Base-by-base conservation (phyloP, 2,888 invertebrate genomes). In the Leucophora obtusa region DNA sequence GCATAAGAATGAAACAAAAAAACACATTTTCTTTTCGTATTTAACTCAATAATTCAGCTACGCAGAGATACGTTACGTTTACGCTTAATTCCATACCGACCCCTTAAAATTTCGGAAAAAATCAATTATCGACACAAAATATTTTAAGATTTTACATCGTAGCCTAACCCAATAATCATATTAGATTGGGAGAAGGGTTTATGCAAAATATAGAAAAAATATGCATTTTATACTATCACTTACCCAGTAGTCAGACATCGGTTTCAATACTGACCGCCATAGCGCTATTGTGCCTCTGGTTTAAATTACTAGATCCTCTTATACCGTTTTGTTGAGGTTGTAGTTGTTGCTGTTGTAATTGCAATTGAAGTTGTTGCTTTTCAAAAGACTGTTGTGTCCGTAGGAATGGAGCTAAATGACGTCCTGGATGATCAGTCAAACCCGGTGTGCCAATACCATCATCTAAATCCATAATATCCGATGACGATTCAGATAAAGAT, bases 191-290 rank as follows among this genome's bases (percentile, higher is more conserved):
- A 6, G 5, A 6, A 28, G 28, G 7, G 28, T 28, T 28, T 28
- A 28, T 28, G 6, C 5, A 28, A 28, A 28, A 28, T 7, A n/a
- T 28, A 7, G 7, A 28, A 28, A 28, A 28, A n/a, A n/a, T n/a
- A n/a, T n/a, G n/a, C n/a, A n/a, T n/a, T n/a, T n/a, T n/a, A 21
- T 1, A 33, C 54, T 11, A 35, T 35, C 35, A 85, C 92, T 92
- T 90, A 96, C 96, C 95, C 93, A 93, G 93, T 95, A 95, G 96
- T 97, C 96, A 97, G 94, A 97, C 97, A 93, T 97, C 97, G 92
- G 97, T 97, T 93, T 97, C 97, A 92, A 95, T 95, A 92, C 96
- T 95, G 92, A 96, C 95, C 89, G 95, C 94, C 91, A 95, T 94
- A 90, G 95, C 93, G 92, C 94, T 95, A 91, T 95, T 95, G 92